phyloP scores from a whole-genome alignment of 1,140 invertebrate genomes.

The Arctopsyche grandis region DNA sequence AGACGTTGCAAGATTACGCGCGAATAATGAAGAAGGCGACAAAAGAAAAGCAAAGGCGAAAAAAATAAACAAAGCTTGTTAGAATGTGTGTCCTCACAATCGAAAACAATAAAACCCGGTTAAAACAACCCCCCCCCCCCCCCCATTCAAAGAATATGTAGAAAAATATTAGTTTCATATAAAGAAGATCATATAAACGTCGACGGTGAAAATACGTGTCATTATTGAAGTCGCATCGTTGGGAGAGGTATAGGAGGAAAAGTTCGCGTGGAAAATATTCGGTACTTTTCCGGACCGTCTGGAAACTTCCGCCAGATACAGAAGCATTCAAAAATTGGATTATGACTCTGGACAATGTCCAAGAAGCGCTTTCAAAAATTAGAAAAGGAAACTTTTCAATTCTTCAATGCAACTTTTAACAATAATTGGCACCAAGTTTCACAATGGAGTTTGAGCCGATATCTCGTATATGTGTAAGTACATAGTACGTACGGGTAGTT shows the following conservation, averaged over 20 bases:
- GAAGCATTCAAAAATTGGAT: slow-evolving; percentile 16
- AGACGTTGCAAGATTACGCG: slow-evolving; percentile 2
- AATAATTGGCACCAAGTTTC: neutral
- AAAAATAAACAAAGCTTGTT: slow-evolving; percentile 4
- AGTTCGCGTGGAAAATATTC: neutral
- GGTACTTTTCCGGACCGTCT: neutral
- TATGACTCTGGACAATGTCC: slow-evolving; percentile 21
- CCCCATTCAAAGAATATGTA: no score
- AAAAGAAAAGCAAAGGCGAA: neutral
- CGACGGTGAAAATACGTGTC: neutral
- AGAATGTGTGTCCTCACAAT: neutral
- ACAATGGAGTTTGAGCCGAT: neutral
- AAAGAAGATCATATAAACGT: neutral
- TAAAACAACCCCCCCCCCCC: neutral
- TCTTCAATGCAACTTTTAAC: neutral
- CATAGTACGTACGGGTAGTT: neutral
- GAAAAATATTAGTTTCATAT: no score
- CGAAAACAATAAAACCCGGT: neutral
- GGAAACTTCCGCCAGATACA: neutral
- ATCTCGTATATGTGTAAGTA: neutral
- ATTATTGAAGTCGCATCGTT: slow-evolving; percentile 7
- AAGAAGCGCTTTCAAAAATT: slow-evolving; percentile 21
- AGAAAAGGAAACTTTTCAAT: slow-evolving; percentile 1
- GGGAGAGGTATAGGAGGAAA: neutral
- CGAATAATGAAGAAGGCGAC: slow-evolving; percentile 25